Evolutionary conservation across 1,140 invertebrate genomes (phyloP).

Genomic region (Drepana arcuata): DNA sequence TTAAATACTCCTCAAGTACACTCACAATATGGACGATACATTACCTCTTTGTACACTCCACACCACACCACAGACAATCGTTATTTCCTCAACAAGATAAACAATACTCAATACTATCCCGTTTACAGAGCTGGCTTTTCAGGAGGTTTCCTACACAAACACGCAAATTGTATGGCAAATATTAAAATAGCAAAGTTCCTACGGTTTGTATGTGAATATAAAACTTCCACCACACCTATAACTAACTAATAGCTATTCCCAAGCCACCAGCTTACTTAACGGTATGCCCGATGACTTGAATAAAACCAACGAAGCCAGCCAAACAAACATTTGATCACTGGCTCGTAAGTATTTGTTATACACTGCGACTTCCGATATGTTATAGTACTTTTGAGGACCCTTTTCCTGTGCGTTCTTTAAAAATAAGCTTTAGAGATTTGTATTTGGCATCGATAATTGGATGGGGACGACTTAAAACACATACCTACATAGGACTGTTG

Average conservation of each 20-base stretch:
- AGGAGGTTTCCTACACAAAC: constrained; percentile 50
- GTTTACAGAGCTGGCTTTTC: constrained; percentile 25
- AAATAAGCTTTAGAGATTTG: too few relatives aligned
- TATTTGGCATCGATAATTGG: too few relatives aligned
- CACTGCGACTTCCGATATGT: constrained; percentile 18
- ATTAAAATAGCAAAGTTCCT: constrained; percentile 35
- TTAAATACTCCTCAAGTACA: constrained; percentile 12
- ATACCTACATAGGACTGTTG: too few relatives aligned
- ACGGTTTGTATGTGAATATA: constrained; percentile 33
- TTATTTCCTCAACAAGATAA: constrained; percentile 10
- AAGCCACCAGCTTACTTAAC: constrained; percentile 46
- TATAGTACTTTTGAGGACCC: too few relatives aligned
- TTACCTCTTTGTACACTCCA: not conserved
- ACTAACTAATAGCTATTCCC: constrained; percentile 38
- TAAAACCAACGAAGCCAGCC: constrained; percentile 40
- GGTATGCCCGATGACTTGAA: constrained; percentile 48
- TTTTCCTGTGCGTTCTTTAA: too few relatives aligned
- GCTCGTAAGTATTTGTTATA: constrained; percentile 34
- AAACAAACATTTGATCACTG: constrained; percentile 43
- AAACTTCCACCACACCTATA: constrained; percentile 20
- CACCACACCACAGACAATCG: not conserved
- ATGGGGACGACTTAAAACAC: too few relatives aligned
- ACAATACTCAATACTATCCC: constrained; percentile 13
- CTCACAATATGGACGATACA: not conserved
- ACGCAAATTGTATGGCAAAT: constrained; percentile 58